Evolutionary conservation across 2,113 vertebrate species (phyloP).

Genomic region (Arenaria interpres): DNA sequence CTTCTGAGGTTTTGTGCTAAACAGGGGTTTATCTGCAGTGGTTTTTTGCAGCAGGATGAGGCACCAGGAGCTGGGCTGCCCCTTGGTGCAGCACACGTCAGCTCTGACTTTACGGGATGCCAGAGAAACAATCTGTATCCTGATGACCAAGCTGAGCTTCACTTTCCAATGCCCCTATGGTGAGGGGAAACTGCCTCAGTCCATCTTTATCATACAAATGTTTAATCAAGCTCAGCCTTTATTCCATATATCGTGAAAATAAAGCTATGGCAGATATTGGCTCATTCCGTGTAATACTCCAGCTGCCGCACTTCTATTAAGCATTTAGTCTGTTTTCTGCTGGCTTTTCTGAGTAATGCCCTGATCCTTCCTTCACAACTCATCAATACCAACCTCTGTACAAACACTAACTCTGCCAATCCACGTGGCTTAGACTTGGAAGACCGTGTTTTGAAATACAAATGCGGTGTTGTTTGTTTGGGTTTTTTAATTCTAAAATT

Average conservation of each 20-base stretch:
- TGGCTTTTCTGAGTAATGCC: not conserved
- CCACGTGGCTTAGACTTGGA: not conserved
- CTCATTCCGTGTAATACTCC: not conserved
- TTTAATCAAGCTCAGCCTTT: not conserved
- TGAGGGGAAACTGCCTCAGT: not conserved
- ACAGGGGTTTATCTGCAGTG: not conserved
- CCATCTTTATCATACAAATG: not conserved
- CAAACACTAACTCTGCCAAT: not conserved
- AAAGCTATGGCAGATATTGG: not conserved
- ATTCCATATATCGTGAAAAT: not conserved
- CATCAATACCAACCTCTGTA: not conserved
- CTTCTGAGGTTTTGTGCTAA: not conserved
- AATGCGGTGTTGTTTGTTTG: not conserved
- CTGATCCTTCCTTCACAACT: not conserved
- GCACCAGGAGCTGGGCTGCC: not conserved
- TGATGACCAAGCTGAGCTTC: not conserved
- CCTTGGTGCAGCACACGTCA: not conserved
- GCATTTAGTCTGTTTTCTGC: not conserved
- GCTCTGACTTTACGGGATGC: not conserved
- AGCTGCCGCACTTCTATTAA: not conserved
- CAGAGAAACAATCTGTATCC: not conserved
- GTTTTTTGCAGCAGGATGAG: not conserved
- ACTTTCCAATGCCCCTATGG: not conserved
- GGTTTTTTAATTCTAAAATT: not conserved
- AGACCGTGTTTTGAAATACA: not conserved